These are phyloP conservation scores for Anagrus nilaparvatae DNA, from an alignment of 1,140 invertebrate genomes.

Conservation along the genomic window DNA sequence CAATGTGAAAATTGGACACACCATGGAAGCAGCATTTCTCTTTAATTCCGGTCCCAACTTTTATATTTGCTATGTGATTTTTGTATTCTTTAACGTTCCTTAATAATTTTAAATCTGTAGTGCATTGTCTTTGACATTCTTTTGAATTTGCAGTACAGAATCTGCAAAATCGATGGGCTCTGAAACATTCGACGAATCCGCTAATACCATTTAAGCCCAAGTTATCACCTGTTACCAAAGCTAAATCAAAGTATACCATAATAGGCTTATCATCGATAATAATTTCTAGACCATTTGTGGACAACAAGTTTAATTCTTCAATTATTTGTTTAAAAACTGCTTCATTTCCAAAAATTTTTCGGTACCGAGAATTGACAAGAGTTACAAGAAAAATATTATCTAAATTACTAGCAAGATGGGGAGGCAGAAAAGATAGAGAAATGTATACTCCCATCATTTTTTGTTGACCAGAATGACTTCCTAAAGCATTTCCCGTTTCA, in stretches of 20 bases:
- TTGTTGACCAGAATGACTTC: conserved; percentile 17
- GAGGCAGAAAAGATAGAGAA: conserved; percentile 6
- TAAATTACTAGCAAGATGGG: conserved; percentile 4
- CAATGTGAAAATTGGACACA: conserved; percentile 30
- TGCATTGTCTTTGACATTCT: conserved; percentile 11
- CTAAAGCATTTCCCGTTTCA: conserved; percentile 14
- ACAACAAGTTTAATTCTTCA: conserved; percentile 9
- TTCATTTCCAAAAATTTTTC: conserved; percentile 12
- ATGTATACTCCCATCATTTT: conserved; percentile 19
- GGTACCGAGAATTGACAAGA: conserved; percentile 11
- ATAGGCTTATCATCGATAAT: background rate
- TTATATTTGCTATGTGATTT: conserved; percentile 6
- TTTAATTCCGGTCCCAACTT: conserved; percentile 25
- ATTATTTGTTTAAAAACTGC: conserved; percentile 6
- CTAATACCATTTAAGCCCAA: conserved; percentile 16
- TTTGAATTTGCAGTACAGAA: conserved; percentile 13
- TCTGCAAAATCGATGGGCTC: conserved; percentile 14
- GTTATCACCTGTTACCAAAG: no score
- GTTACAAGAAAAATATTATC: conserved; percentile 9
- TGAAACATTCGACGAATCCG: conserved; percentile 16
- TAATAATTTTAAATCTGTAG: conserved; percentile 10
- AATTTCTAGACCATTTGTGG: conserved; percentile 7
- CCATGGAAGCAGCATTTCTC: conserved; percentile 29
- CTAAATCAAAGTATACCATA: conserved; percentile 16
- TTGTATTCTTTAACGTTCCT: conserved; percentile 13